Evolutionary conservation across 2,888 invertebrate species (phyloP), one percentile per base, ranked within the genome.

Genomic region (Cerceris rybyensis): DNA sequence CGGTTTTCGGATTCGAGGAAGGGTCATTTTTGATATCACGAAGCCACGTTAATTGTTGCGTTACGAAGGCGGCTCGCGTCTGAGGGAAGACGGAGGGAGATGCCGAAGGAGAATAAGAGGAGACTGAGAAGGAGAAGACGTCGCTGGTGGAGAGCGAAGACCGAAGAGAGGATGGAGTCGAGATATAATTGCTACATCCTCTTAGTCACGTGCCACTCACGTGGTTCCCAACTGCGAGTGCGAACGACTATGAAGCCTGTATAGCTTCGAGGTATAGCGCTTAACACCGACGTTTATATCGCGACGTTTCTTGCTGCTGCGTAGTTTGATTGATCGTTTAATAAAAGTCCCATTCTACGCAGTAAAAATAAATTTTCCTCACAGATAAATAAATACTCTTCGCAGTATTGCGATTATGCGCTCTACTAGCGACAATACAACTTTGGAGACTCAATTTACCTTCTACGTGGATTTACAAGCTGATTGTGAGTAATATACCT

Each of bases 171-270:
- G 86, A 86, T 82, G 83, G 82, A 86, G 88, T 85, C 82, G 84
- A 87, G 89, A 88, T 90, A 86, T 90, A 90, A 90, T 90, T 90
- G 89, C 90, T 86, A 87, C 88, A 88, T 90, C 89, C 90, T 90
- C 88, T 90, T 87, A 88, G 90, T 90, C 90, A 89, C 90, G 90
- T 90, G 90, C 90, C 89, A 85, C 87, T 89, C 88, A 87, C 89
- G 88, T 88, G 89, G 86, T 90, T 87, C 86, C 88, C 89, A 88
- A 89, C 88, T 83, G 83, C 84, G 84, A 79, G 84, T 76, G 85
- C 86, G 84, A 84, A 83, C 80, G 75, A 72, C 81, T 67, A 75
- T 64, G 72, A 28, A 73, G 78, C 70, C 75, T 43, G 70, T 75
- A 71, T 83, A 66, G 78, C 81, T 83, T 46, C 54, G 57, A 70